Base-by-base conservation (phyloP, 2,888 invertebrate species). In the Limenitis arthemis region DNA sequence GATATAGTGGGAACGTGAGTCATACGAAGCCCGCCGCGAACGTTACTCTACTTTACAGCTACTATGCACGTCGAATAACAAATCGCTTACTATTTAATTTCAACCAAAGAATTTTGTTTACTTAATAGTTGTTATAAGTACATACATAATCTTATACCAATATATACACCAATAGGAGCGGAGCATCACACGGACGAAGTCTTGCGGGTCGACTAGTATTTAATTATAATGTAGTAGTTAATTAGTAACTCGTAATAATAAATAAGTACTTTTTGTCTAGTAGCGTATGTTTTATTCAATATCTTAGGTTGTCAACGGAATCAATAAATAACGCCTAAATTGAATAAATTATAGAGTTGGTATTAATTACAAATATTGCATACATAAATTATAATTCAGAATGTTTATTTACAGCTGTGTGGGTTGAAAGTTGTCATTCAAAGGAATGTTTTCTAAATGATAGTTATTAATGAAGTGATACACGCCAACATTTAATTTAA, bases 11-110 rank as follows among this genome's bases (percentile, higher is more conserved):
- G 12, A 8, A 34, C 46, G 46, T 50, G 50, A 50, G 40, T 50
- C 50, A 50, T n/a, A 40, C 44, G 29, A 8, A 29, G 34, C 33
- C 44, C 50, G 50, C 44, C 44, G 37, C 40, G 44, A 34, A 51
- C 34, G 50, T 40, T 51, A 44, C 50, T 51, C 50, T 44, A 50
- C 50, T 44, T 50, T 50, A 51, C 44, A 46, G 40, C 50, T 33
- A 20, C 44, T 31, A 44, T 40, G 40, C 40, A 44, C 50, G 29
- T 44, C 39, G 40, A 51, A 51, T 44, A 51, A 51, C 34, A 36
- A 44, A 34, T 44, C 36, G 37, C 37, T 46, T 30, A 46, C 37
- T 30, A 50, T 30, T 39, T 43, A 46, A 40, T 11, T 40, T 50
- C 20, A 39, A 32, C 9, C 44, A 29, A 39, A 44, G 31, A 43